Conservation (phyloP, 2,797 vertebrate genomes). For the Dromococcyx pavoninus region DNA sequence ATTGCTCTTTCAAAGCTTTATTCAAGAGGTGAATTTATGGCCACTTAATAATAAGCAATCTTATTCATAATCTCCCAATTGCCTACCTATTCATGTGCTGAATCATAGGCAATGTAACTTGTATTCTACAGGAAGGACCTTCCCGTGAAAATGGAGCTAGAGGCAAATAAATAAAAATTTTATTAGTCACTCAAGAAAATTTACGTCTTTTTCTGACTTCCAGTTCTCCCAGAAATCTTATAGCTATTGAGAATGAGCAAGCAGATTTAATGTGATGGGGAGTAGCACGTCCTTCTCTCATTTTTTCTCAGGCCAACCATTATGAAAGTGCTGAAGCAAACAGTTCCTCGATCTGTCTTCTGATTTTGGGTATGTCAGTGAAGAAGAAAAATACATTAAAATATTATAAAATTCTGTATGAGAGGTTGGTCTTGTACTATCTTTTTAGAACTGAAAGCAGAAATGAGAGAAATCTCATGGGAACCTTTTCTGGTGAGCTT, state of each 20-base stretch:
- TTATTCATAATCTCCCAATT: slow-evolving; percentile 2
- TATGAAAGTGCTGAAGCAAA: background rate
- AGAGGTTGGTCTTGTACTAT: background rate
- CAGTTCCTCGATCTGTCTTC: background rate
- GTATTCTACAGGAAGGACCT: background rate
- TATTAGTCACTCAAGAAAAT: background rate
- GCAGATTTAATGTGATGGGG: background rate
- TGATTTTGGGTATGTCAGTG: background rate
- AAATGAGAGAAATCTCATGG: background rate
- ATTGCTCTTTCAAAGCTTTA: slow-evolving; percentile 22
- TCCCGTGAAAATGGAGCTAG: background rate
- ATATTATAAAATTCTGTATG: background rate
- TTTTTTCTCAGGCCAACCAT: background rate
- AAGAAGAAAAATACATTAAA: background rate
- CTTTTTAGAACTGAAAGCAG: background rate
- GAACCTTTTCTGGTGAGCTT: background rate
- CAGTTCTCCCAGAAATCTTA: background rate
- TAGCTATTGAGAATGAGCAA: background rate
- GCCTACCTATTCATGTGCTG: background rate
- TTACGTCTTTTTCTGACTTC: background rate
- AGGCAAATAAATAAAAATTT: slow-evolving; percentile 6
- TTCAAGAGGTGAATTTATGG: background rate
- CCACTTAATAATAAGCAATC: background rate
- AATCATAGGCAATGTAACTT: background rate
- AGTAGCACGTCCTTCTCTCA: background rate